Conservation (phyloP, 2,113 vertebrate species). For the Stigmatopora nigra region DNA sequence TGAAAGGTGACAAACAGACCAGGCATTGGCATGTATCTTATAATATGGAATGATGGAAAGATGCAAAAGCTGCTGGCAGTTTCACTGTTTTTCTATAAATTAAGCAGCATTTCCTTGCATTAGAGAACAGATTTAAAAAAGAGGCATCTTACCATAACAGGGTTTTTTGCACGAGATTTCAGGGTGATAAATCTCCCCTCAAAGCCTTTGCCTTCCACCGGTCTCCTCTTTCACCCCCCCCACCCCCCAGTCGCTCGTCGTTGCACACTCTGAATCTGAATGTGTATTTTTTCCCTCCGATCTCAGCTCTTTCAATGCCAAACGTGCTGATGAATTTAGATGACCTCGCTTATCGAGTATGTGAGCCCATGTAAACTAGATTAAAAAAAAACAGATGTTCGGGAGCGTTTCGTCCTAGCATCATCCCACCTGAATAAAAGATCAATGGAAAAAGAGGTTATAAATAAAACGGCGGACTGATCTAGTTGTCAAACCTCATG, state of each 20-base stretch:
- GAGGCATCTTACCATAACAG: neutral
- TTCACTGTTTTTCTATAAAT: neutral
- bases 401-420: constrained; percentile 13
- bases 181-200: neutral
- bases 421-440: constrained; percentile 8
- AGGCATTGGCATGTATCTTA: neutral
- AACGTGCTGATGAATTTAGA: constrained; percentile 9
- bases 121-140: neutral
- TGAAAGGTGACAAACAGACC: neutral
- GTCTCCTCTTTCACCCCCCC: neutral
- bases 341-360: no score
- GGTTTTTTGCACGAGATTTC: neutral
- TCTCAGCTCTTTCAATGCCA: neutral
- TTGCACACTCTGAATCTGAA: neutral
- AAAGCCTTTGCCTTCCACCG: neutral
- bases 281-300: neutral
- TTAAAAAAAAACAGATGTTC: constrained; percentile 14
- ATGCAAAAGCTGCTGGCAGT: neutral
- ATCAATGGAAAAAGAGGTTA: neutral
- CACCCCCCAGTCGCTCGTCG: neutral
- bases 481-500: constrained; percentile 22
- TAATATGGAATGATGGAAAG: neutral
- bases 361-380: constrained; percentile 17
- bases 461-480: constrained; percentile 1
- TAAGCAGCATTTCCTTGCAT: neutral